phyloP scores from a whole-genome alignment of 2,888 invertebrate genomes.

The Dilophus febrilis region DNA sequence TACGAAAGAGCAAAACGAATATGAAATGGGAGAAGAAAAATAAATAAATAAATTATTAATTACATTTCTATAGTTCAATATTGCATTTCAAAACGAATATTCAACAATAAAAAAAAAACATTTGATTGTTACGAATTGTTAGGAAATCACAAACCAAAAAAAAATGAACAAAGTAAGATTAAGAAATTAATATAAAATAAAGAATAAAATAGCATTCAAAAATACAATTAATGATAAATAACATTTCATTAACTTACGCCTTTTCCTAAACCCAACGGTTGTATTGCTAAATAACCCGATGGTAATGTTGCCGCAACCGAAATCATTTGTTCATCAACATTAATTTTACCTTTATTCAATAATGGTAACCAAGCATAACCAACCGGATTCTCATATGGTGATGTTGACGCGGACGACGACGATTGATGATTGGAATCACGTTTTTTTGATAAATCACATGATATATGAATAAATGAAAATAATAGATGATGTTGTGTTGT shows the following conservation, averaged over 20 bases:
- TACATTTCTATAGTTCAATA: no score
- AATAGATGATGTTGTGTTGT: conserved; percentile 77
- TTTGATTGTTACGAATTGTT: no score
- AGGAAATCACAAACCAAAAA: neutral
- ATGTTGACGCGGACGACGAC: conserved; percentile 14
- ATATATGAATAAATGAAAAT: conserved; percentile 91
- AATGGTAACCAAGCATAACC: conserved; percentile 92
- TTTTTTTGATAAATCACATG: conserved; percentile 73
- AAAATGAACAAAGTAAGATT: neutral
- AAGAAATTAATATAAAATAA: neutral
- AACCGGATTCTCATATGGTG: conserved; percentile 56
- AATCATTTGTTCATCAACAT: conserved; percentile 63
- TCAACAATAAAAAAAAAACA: no score
- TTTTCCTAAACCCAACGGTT: conserved; percentile 78
- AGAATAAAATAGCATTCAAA: conserved; percentile 1
- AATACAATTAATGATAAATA: conserved; percentile 2
- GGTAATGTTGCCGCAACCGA: conserved; percentile 82
- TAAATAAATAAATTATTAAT: no score
- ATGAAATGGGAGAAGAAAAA: no score
- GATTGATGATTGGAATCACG: conserved; percentile 53
- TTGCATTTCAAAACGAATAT: no score
- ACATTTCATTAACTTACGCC: conserved; percentile 55
- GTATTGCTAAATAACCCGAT: conserved; percentile 73
- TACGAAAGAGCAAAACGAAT: no score
- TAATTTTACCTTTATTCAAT: conserved; percentile 64